These are phyloP conservation scores for Scaptomyza hsui DNA, from an alignment of 1,140 invertebrate species.

Conservation along the genomic window DNA sequence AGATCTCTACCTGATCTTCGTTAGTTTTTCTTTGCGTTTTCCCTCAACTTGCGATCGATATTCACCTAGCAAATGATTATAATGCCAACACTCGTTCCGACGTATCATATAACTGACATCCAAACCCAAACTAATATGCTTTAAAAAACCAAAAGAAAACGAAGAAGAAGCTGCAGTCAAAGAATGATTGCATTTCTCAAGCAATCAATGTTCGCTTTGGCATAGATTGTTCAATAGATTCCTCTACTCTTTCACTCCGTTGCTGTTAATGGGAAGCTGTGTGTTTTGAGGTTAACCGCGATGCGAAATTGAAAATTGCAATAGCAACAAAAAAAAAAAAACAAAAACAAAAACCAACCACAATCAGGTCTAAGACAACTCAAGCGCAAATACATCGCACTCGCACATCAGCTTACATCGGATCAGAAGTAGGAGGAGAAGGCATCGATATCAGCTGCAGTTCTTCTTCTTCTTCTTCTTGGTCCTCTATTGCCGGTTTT, in stretches of 20 bases:
- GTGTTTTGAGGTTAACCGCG: slow-evolving; percentile 44
- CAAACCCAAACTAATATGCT: slow-evolving; percentile 1
- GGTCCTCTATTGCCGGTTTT: not conserved
- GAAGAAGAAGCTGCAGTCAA: not conserved
- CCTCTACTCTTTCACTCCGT: not conserved
- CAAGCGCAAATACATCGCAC: slow-evolving; percentile 5
- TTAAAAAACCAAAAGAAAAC: too few species aligned
- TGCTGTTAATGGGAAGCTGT: slow-evolving; percentile 8
- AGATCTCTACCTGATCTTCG: too few species aligned
- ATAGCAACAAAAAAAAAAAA: not conserved
- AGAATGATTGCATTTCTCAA: slow-evolving; percentile 15
- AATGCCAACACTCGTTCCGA: not conserved
- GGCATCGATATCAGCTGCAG: slow-evolving; percentile 7
- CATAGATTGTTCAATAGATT: slow-evolving; percentile 24
- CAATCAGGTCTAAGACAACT: slow-evolving; percentile 24
- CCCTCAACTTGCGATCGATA: slow-evolving; percentile 1
- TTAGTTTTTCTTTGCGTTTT: not conserved
- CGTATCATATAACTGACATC: not conserved
- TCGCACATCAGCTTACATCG: not conserved
- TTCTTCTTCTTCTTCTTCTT: too few species aligned
- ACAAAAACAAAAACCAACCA: slow-evolving; percentile 9
- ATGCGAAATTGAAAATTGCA: slow-evolving; percentile 39
- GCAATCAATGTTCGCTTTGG: not conserved
- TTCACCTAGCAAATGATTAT: slow-evolving; percentile 1
- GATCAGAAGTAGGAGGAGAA: not conserved